Percentiles rank a stretch among this genome's conserved stretches.
These are phyloP conservation scores for Anticlea derivata DNA, from an alignment of 2,888 invertebrate genomes.

Conservation along the genomic window DNA sequence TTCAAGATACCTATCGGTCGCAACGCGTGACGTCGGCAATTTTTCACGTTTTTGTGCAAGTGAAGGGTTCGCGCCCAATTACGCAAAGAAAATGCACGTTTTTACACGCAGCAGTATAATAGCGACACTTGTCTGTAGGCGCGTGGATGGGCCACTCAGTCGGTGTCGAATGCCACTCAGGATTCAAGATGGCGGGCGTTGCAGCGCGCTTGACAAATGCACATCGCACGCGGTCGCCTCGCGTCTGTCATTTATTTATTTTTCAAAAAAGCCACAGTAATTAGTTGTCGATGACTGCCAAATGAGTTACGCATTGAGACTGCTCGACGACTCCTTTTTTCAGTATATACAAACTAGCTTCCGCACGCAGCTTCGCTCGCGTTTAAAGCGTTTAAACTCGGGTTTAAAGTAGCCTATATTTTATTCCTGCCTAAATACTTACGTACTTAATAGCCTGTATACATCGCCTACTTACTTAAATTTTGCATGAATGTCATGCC, in stretches of 20 bases:
- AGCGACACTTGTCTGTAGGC: constrained; percentile 58
- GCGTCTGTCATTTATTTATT: constrained; percentile 40
- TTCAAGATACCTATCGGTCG: constrained; percentile 45
- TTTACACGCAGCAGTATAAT: constrained; percentile 55
- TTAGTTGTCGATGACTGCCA: constrained; percentile 38
- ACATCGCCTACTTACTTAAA: too few relatives aligned
- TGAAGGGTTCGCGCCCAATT: constrained; percentile 65
- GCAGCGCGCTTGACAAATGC: constrained; percentile 65
- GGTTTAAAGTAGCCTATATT: too few relatives aligned
- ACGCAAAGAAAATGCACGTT: constrained; percentile 66
- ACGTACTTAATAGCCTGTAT: too few relatives aligned
- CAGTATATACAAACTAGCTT: too few relatives aligned
- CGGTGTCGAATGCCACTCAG: constrained; percentile 70
- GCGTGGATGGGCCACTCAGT: constrained; percentile 70
- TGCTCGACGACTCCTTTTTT: constrained; percentile 31
- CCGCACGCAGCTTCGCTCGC: too few relatives aligned
- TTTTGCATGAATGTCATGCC: too few relatives aligned
- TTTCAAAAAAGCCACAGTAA: constrained; percentile 38
- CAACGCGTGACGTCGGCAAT: constrained; percentile 45
- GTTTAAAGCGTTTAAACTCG: too few relatives aligned
- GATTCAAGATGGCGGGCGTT: constrained; percentile 65
- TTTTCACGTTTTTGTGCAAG: constrained; percentile 44
- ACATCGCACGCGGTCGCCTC: constrained; percentile 46
- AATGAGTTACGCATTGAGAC: constrained; percentile 39
- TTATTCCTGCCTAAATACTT: too few relatives aligned